Evolutionary conservation across 2,113 vertebrate species (phyloP).

Genomic region (Sclerurus mexicanus): DNA sequence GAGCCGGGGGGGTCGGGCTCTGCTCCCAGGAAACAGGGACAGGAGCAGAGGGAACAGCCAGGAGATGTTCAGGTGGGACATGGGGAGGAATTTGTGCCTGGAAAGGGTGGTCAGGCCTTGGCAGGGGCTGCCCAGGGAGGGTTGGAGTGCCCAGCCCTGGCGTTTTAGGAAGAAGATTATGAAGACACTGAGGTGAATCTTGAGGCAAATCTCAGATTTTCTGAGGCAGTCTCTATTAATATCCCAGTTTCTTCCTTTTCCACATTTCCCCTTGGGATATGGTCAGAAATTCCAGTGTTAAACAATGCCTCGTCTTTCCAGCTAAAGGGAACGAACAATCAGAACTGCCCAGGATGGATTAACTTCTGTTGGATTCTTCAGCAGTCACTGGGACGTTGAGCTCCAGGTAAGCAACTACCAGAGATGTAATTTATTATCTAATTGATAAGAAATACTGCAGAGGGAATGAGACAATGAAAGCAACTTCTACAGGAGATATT

Average conservation of each 20-base stretch:
- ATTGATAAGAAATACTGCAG: conserved; percentile 10
- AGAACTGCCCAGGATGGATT: background rate
- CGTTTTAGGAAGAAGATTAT: background rate
- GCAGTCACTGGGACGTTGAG: background rate
- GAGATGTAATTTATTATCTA: background rate
- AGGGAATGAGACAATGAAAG: background rate
- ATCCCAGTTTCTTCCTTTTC: background rate
- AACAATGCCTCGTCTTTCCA: background rate
- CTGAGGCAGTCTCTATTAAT: background rate
- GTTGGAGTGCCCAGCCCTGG: background rate
- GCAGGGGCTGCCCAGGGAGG: background rate
- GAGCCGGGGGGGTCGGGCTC: no score
- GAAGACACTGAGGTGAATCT: background rate
- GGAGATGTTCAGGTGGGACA: background rate
- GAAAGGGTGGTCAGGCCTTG: background rate
- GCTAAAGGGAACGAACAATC: background rate
- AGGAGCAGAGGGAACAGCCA: no score
- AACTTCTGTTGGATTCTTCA: background rate
- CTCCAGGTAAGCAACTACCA: background rate
- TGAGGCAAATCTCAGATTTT: background rate
- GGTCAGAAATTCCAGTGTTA: background rate
- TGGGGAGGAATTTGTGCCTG: background rate
- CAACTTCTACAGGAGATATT: background rate
- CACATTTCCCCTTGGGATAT: accelerated
- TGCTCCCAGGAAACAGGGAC: no score